Evolutionary conservation across 2,113 vertebrate genomes (phyloP).

Genomic region (Oceanodroma tethys): DNA sequence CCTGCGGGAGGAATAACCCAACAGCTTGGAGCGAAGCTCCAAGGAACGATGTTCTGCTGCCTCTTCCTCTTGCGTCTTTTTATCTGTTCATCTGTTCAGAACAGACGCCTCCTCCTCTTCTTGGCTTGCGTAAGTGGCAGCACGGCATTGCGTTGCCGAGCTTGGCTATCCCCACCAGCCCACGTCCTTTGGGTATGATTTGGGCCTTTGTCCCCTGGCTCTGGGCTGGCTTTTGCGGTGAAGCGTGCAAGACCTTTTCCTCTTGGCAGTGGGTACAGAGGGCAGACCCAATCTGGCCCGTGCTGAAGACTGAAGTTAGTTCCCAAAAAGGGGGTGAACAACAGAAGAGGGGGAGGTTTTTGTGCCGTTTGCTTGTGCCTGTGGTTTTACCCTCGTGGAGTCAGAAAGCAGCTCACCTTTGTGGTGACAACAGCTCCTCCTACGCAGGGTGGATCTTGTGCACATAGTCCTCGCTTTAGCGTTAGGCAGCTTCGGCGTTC

Average conservation of each 20-base stretch:
- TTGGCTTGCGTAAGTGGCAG: background rate
- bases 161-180: background rate
- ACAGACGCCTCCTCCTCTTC: background rate
- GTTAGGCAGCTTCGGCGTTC: rapidly evolving
- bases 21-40: background rate
- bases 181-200: background rate
- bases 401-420: background rate
- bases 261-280: background rate
- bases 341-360: background rate
- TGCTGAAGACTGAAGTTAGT: background rate
- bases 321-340: background rate
- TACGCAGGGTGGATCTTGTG: background rate
- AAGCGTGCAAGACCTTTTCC: rapidly evolving
- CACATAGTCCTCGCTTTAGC: rapidly evolving
- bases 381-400: rapidly evolving
- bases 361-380: background rate
- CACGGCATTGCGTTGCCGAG: rapidly evolving
- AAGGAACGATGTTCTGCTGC: background rate
- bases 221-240: background rate
- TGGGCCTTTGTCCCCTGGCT: background rate
- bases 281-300: background rate
- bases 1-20: background rate
- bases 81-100: background rate
- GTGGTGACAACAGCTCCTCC: background rate
- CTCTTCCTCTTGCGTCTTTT: background rate